These are phyloP conservation scores for Brachycybe producta DNA, from an alignment of 2,888 invertebrate species.

Conservation along the genomic window DNA sequence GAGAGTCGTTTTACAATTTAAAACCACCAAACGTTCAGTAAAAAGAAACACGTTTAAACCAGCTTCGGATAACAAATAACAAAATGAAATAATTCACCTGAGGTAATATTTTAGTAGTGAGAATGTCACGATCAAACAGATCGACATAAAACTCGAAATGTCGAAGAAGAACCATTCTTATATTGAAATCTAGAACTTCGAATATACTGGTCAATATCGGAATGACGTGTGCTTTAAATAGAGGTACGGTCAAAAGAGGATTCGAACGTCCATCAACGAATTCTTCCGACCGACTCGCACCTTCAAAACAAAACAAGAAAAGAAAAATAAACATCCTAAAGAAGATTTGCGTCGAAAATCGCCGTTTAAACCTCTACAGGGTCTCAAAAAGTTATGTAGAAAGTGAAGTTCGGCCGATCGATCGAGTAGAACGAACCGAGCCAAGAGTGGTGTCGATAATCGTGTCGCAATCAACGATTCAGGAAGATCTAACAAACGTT, in stretches of 20 bases:
- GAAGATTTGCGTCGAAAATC: not conserved
- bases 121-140: constrained; percentile 58
- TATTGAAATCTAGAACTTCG: constrained; percentile 69
- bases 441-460: constrained; percentile 59
- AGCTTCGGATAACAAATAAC: not conserved
- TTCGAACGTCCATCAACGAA: constrained; percentile 1
- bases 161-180: constrained; percentile 59
- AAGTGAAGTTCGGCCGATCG: constrained; percentile 54
- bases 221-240: constrained; percentile 59
- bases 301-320: not conserved
- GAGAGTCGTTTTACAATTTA: too few species aligned
- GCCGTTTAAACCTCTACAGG: constrained; percentile 47
- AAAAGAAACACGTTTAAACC: not conserved
- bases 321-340: not conserved
- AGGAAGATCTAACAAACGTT: constrained; percentile 55
- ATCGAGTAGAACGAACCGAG: constrained; percentile 73
- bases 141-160: constrained; percentile 64
- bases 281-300: not conserved
- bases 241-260: constrained; percentile 52
- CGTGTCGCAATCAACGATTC: constrained; percentile 70
- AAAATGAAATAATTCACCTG: constrained; percentile 54
- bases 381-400: constrained; percentile 56
- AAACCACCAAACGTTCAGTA: too few species aligned
- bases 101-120: constrained; percentile 67
- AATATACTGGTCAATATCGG: constrained; percentile 51